Evolutionary conservation across 2,888 invertebrate genomes (phyloP), one percentile per base, ranked within the genome.

Genomic region (Drosophila fulvimacula): DNA sequence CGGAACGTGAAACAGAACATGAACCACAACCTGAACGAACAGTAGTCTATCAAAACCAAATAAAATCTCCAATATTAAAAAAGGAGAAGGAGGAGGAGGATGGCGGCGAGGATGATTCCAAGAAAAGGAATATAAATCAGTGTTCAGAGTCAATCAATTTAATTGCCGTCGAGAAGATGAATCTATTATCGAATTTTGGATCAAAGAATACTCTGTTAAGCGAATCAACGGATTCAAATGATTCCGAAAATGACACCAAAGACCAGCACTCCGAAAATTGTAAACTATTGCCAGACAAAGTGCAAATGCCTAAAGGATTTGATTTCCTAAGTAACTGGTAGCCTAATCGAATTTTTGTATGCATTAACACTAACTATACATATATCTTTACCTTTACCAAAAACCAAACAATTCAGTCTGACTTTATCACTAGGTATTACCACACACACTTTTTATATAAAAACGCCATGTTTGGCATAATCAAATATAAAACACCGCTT

Each of bases 251-350:
- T 24, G 61, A 71, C 15, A 59, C 59, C 46, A 87, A 81, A 71
- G 79, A 76, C 5, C 57, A 59, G 30, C 36, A 76, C 19, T 71
- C 71, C 11, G 82, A 82, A 38, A 72, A 61, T 6, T 36, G 52
- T 13, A 60, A 79, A 59, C 69, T 82, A 36, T 55, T 87, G 51
- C 62, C 73, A 10, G 53, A 64, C 5, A 53, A 71, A 36, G 46
- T 76, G 39, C 73, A 90, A 65, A 81, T 83, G 6, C 91, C 90
- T 1, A 84, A 79, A 19, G 69, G 74, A 9, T 86, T 74, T 52
- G 80, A 76, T 58, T 85, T 87, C 72, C 76, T 42, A 58, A 81
- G 73, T 44, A 79, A 68, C 67, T 82, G 70, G 85, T 81, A 69
- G 70, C 13, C 48, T 24, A 27, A 5, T 24, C 44, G 27, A 44